A percentile compares a stretch with the other conserved stretches of the same genome.
phyloP scores from a whole-genome alignment of 2,113 vertebrate genomes.

The Rutilus rutilus region DNA sequence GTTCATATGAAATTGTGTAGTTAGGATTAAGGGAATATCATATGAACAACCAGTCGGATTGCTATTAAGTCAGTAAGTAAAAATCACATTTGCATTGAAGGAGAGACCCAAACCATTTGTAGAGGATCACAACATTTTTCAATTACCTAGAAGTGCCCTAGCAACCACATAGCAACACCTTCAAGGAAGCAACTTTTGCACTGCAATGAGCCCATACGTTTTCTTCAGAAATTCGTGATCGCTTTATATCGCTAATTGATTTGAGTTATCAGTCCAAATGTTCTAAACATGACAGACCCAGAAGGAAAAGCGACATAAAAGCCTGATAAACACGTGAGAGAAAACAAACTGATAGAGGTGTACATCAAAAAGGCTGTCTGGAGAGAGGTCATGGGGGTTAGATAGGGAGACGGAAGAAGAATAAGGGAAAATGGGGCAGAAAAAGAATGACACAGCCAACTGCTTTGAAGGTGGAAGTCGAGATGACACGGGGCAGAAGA shows the following conservation, averaged over 20 bases:
- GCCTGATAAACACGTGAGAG: background rate
- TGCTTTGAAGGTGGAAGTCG: slow-evolving; percentile 24
- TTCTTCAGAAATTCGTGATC: background rate
- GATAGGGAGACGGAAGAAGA: background rate
- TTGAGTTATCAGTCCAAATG: background rate
- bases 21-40: no score
- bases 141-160: no score
- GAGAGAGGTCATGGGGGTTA: slow-evolving; percentile 24
- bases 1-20: no score
- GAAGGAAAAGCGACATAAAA: background rate
- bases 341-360: background rate
- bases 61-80: no score
- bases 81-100: background rate
- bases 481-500: slow-evolving; percentile 31
- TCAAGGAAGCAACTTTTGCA: background rate
- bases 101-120: background rate
- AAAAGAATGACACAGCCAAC: slow-evolving; percentile 28
- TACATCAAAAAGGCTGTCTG: slow-evolving; percentile 18
- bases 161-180: background rate
- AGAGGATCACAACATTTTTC: background rate
- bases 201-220: background rate
- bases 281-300: background rate
- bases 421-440: slow-evolving; percentile 16
- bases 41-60: no score
- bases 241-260: background rate